Evolutionary conservation across 1,140 invertebrate genomes (phyloP).

Genomic region (Lucilia cuprina): DNA sequence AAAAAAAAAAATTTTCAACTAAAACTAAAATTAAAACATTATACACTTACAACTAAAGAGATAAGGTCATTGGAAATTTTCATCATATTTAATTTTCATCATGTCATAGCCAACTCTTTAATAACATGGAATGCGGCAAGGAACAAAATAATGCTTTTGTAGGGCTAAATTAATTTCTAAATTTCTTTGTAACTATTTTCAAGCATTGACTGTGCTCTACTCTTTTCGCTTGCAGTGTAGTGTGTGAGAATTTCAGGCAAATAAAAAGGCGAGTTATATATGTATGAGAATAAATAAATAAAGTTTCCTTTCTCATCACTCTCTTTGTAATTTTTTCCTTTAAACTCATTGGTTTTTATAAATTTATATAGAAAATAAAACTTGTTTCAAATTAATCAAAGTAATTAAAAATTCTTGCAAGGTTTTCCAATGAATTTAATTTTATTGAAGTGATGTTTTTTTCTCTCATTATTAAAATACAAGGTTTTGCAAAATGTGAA

Average conservation of each 20-base stretch:
- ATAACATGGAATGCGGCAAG: too few relatives aligned
- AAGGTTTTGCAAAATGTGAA: too few relatives aligned
- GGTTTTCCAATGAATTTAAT: conserved; percentile 40
- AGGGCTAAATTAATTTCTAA: background rate
- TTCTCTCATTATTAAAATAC: background rate
- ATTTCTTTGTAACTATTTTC: background rate
- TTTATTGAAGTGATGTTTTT: conserved; percentile 35
- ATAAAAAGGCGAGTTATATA: background rate
- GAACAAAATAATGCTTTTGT: too few relatives aligned
- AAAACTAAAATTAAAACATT: too few relatives aligned
- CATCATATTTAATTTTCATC: too few relatives aligned
- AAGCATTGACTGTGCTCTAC: too few relatives aligned
- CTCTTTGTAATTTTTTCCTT: background rate
- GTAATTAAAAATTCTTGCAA: conserved; percentile 42
- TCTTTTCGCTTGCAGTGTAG: background rate
- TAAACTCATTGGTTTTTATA: background rate
- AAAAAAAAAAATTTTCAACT: too few relatives aligned
- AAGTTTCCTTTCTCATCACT: background rate
- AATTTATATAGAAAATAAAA: background rate
- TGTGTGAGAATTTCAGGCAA: background rate
- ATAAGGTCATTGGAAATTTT: too few relatives aligned
- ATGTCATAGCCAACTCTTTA: too few relatives aligned
- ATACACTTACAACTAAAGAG: too few relatives aligned
- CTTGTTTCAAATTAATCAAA: conserved; percentile 40
- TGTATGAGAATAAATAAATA: background rate